phyloP scores from a whole-genome alignment of 1,140 invertebrate species.

The Drosophila lini region DNA sequence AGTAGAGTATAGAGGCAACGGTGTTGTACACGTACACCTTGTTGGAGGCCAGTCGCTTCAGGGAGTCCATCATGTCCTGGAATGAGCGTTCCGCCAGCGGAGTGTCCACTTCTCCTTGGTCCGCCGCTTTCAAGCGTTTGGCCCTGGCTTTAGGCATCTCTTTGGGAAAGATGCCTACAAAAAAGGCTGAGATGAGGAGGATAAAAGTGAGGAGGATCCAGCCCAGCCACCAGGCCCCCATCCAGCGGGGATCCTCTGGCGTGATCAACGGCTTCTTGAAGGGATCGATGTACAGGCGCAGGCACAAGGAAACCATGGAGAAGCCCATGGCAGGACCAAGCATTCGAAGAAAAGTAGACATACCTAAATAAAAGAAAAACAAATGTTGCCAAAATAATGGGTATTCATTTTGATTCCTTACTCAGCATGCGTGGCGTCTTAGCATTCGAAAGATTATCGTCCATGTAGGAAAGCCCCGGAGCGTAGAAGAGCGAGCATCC shows the following conservation, averaged over 20 bases:
- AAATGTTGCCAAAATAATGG: conserved; percentile 19
- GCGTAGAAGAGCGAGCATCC: conserved; percentile 88
- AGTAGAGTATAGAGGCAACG: conserved; percentile 88
- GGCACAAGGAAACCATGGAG: conserved; percentile 88
- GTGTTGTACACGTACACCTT: conserved; percentile 88
- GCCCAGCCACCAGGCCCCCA: conserved; percentile 92
- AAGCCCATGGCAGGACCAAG: conserved; percentile 90
- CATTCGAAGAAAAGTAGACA: conserved; percentile 89
- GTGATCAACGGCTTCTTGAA: conserved; percentile 88
- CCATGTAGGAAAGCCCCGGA: conserved; percentile 89
- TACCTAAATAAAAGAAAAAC: conserved; percentile 79
- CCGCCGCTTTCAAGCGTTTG: conserved; percentile 28
- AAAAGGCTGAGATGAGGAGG: conserved; percentile 86
- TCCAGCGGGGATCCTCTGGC: conserved; percentile 89
- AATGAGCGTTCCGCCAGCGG: conserved; percentile 49
- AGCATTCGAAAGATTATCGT: conserved; percentile 88
- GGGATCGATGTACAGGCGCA: conserved; percentile 89
- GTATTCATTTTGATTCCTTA: conserved; percentile 46
- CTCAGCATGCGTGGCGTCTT: conserved; percentile 88
- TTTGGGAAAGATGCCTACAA: conserved; percentile 88
- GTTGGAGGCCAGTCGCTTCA: conserved; percentile 85
- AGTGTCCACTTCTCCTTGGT: not conserved
- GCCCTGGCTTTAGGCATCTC: conserved; percentile 85
- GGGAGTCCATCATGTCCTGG: conserved; percentile 52
- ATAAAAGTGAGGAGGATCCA: conserved; percentile 88